phyloP scores from a whole-genome alignment of 2,888 invertebrate genomes.

The Slavum lentiscoides region DNA sequence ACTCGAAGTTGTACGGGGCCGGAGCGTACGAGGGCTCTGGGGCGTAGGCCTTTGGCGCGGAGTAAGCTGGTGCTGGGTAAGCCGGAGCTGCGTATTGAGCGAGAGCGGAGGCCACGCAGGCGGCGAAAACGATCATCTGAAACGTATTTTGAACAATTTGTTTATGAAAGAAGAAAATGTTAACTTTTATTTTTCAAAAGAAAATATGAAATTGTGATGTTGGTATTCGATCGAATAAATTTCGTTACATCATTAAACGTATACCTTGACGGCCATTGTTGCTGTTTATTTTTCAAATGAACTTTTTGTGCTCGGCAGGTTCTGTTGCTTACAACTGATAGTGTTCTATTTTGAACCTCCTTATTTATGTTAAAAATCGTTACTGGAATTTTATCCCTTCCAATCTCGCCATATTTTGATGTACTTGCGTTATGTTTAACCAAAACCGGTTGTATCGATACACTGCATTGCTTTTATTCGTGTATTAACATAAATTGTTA shows the following conservation, averaged over 20 bases:
- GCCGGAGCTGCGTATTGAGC: conserved; percentile 2
- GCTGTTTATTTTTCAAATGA: neutral
- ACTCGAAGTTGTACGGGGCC: conserved; percentile 36
- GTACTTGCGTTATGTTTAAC: neutral
- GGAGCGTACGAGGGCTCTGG: conserved; percentile 29
- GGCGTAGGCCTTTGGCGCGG: conserved; percentile 24
- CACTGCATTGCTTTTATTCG: neutral
- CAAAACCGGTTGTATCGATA: neutral
- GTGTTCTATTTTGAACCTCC: neutral
- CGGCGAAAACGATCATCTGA: conserved; percentile 26
- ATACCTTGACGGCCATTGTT: conserved; percentile 19
- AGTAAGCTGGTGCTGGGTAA: neutral
- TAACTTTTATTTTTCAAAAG: no score
- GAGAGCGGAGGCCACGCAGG: conserved; percentile 27
- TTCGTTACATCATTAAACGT: neutral
- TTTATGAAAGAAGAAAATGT: no score
- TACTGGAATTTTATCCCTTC: conserved; percentile 8
- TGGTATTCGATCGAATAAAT: neutral
- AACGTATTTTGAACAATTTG: neutral
- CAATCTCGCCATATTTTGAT: neutral
- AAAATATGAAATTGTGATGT: no score
- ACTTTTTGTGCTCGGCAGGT: neutral
- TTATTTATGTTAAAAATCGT: conserved; percentile 21
- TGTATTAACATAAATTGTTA: neutral
- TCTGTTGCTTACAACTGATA: neutral